phyloP scores from a whole-genome alignment of 2,888 invertebrate species.

The Ophioninae sp. region DNA sequence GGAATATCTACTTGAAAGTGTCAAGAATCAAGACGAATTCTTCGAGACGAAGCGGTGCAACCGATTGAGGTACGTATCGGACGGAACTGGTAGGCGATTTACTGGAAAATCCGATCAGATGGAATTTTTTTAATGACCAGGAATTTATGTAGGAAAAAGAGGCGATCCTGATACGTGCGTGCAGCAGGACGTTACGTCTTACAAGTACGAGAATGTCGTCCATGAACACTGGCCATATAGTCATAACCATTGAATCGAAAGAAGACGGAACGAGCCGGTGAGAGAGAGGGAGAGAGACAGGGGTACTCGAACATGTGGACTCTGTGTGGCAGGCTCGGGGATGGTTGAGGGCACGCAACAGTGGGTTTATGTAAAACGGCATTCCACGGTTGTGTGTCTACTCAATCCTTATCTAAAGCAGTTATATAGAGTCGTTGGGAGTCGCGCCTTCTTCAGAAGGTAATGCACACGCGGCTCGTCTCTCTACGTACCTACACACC shows the following conservation, averaged over 20 bases:
- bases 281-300: constrained; percentile 2
- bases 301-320: constrained; percentile 28
- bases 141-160: background rate
- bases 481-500: constrained; percentile 34
- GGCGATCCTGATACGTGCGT: background rate
- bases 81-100: background rate
- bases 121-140: background rate
- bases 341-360: constrained; percentile 59
- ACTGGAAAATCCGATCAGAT: background rate
- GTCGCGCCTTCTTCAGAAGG: constrained; percentile 77
- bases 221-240: constrained; percentile 17
- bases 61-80: background rate
- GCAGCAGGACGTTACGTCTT: constrained; percentile 6
- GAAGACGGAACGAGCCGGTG: background rate
- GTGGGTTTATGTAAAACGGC: constrained; percentile 73
- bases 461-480: constrained; percentile 69
- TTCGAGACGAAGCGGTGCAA: background rate
- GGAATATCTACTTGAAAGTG: too few relatives aligned
- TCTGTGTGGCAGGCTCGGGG: constrained; percentile 46
- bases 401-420: constrained; percentile 77
- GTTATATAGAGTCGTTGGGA: constrained; percentile 75
- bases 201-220: background rate
- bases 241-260: constrained; percentile 29
- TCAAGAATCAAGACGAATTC: too few relatives aligned
- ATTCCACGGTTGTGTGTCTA: constrained; percentile 73